Evolutionary conservation across 2,113 vertebrate species (phyloP).

Genomic region (Cercocebus atys): DNA sequence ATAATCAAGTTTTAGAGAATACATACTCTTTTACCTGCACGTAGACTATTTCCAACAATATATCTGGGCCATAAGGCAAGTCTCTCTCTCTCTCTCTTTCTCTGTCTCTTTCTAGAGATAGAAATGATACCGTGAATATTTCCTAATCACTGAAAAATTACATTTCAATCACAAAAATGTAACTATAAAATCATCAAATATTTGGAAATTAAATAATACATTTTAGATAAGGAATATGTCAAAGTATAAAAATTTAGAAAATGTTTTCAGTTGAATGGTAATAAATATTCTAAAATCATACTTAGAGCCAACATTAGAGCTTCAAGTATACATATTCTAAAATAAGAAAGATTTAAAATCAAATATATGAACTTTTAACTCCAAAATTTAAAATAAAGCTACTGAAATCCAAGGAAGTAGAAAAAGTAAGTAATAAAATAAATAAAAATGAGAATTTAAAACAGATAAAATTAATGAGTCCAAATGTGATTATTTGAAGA

Average conservation of each 20-base stretch:
- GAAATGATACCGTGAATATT: neutral
- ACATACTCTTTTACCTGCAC: neutral
- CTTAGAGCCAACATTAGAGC: neutral
- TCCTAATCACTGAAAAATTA: neutral
- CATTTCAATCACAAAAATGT: neutral
- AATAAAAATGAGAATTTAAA: neutral
- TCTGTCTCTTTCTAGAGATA: neutral
- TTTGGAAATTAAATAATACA: neutral
- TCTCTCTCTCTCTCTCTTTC: neutral
- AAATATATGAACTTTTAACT: neutral
- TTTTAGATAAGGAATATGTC: neutral
- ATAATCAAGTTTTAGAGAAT: neutral
- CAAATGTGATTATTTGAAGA: neutral
- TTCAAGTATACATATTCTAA: neutral
- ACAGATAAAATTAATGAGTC: neutral
- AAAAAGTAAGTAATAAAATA: neutral
- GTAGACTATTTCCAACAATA: neutral
- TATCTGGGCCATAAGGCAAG: neutral
- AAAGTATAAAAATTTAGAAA: neutral
- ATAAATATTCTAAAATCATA: neutral
- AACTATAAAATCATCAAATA: neutral
- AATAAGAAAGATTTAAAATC: neutral
- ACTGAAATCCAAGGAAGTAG: neutral
- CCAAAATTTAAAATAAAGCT: neutral
- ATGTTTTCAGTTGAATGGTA: neutral